Conservation (phyloP, 1,140 invertebrate species). For the Anastrepha obliqua region DNA sequence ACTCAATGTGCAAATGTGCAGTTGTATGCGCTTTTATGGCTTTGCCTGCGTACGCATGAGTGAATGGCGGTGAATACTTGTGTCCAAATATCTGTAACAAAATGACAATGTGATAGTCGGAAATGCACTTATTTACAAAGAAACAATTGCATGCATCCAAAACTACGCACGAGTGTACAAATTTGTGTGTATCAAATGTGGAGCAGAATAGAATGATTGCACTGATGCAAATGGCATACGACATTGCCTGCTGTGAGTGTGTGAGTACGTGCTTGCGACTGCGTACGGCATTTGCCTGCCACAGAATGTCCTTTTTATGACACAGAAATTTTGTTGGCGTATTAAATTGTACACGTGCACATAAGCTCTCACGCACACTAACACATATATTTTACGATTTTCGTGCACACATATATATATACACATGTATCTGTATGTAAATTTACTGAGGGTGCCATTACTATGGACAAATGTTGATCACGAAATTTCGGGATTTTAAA, state of each 20-base stretch:
- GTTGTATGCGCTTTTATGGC: background rate
- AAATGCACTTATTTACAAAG: constrained; percentile 22
- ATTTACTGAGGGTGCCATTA: too few relatives aligned
- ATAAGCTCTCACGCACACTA: background rate
- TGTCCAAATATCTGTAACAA: constrained; percentile 13
- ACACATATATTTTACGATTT: background rate
- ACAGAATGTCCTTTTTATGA: constrained; percentile 8
- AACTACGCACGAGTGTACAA: background rate
- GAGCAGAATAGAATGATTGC: background rate
- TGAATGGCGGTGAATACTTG: background rate
- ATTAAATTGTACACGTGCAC: constrained; percentile 36
- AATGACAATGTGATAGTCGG: constrained; percentile 27
- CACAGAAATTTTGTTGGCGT: constrained; percentile 29
- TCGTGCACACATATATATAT: background rate
- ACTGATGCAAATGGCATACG: background rate
- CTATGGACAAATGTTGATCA: too few relatives aligned
- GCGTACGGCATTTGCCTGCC: constrained; percentile 20
- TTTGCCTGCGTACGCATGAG: background rate
- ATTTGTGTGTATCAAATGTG: background rate
- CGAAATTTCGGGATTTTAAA: too few relatives aligned
- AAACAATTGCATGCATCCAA: background rate
- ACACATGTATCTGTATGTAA: background rate
- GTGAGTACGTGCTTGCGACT: background rate
- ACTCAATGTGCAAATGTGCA: background rate
- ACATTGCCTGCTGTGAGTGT: background rate